These are phyloP conservation scores for Dicyrtomina minuta DNA, from an alignment of 2,888 invertebrate genomes.

Conservation along the genomic window DNA sequence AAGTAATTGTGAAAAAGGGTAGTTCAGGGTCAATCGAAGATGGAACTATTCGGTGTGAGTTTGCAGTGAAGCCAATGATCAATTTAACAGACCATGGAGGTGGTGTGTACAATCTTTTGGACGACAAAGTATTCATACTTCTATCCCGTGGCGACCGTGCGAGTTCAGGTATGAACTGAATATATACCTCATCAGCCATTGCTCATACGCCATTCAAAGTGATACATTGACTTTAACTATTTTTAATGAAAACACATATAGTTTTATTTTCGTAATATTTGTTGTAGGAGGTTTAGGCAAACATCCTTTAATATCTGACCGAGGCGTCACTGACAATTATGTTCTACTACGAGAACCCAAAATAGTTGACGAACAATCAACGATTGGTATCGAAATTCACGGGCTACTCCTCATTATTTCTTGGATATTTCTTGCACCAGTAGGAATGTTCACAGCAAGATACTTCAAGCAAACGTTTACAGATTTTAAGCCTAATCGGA, in stretches of 20 bases:
- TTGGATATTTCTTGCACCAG: slow-evolving; percentile 83
- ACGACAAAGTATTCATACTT: not conserved
- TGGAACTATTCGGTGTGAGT: not conserved
- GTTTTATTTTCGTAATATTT: too few relatives aligned
- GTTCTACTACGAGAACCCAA: too few relatives aligned
- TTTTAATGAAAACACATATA: too few relatives aligned
- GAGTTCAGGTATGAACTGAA: too few relatives aligned
- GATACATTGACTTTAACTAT: too few relatives aligned
- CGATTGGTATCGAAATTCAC: slow-evolving; percentile 73
- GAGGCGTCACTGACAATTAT: too few relatives aligned
- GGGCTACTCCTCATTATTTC: slow-evolving; percentile 84
- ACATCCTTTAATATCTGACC: too few relatives aligned
- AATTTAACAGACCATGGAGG: not conserved
- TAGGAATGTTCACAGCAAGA: slow-evolving; percentile 81
- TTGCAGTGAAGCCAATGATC: not conserved
- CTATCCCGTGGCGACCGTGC: not conserved
- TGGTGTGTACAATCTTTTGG: not conserved
- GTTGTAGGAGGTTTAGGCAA: slow-evolving; percentile 55
- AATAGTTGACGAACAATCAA: slow-evolving; percentile 58
- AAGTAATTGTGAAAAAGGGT: too few relatives aligned
- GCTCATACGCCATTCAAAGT: too few relatives aligned
- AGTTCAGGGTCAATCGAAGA: too few relatives aligned
- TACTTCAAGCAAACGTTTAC: slow-evolving; percentile 90
- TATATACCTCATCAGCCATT: too few relatives aligned
- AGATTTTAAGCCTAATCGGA: slow-evolving; percentile 74